Evolutionary conservation across 2,888 invertebrate genomes (phyloP).

Genomic region (Girardia tigrina): DNA sequence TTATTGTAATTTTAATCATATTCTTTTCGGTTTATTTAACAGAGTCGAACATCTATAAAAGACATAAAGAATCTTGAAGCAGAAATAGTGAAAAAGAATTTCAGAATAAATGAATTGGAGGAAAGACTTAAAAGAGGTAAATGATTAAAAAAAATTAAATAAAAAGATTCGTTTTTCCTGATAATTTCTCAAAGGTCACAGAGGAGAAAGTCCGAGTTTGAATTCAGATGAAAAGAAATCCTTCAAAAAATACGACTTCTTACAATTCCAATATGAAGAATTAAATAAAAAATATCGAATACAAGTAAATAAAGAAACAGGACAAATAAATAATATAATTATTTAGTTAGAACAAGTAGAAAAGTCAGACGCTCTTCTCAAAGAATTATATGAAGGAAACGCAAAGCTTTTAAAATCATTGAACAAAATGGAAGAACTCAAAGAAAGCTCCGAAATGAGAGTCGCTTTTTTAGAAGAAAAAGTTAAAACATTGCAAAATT

Average conservation of each 20-base stretch:
- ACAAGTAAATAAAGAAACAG: neutral
- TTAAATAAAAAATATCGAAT: neutral
- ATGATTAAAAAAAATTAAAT: neutral
- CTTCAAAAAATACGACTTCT: neutral
- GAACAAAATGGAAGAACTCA: neutral
- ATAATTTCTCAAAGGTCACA: too few relatives aligned
- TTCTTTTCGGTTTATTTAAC: neutral
- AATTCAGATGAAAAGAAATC: neutral
- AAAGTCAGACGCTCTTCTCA: neutral
- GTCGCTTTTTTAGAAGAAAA: neutral
- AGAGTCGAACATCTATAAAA: neutral
- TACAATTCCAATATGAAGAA: constrained; percentile 5
- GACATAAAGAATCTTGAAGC: neutral
- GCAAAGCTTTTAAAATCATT: constrained; percentile 8
- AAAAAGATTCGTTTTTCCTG: too few relatives aligned
- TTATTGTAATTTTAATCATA: too few relatives aligned
- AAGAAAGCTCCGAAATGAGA: neutral
- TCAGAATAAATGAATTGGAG: neutral
- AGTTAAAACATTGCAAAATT: neutral
- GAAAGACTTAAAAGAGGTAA: neutral
- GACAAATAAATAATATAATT: neutral
- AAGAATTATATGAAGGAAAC: neutral
- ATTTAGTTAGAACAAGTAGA: neutral
- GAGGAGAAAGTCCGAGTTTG: neutral
- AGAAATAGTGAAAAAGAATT: neutral